Conservation (phyloP, 2,797 vertebrate genomes). For the Microctenopoma lineatum region DNA sequence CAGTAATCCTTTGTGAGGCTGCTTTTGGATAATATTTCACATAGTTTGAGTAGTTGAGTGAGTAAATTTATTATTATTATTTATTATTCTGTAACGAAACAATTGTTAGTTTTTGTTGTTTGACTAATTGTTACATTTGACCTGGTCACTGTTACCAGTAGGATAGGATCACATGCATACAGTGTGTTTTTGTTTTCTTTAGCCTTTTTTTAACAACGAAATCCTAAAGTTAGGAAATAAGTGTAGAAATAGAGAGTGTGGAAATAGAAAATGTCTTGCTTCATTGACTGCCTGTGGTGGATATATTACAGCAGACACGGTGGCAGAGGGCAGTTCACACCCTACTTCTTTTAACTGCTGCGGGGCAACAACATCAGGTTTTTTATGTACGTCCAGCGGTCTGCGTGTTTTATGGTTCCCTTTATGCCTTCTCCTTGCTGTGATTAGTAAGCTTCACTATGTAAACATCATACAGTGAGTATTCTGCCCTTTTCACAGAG, state of each 20-base stretch:
- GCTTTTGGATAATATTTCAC: no score
- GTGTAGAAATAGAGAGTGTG: not conserved
- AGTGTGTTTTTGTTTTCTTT: no score
- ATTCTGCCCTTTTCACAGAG: slow-evolving; percentile 13
- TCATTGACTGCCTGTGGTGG: not conserved
- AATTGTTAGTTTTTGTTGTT: no score
- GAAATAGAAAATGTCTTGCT: not conserved
- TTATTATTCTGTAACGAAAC: no score
- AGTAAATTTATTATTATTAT: no score
- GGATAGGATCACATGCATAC: not conserved
- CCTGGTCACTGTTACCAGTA: not conserved
- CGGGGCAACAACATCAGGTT: not conserved
- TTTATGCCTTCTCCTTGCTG: not conserved
- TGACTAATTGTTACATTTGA: not conserved
- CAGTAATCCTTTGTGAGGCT: no score
- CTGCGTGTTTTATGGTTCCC: slow-evolving; percentile 2
- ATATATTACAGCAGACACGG: not conserved
- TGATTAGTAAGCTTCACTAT: slow-evolving; percentile 5
- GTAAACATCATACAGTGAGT: not conserved
- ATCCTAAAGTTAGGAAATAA: not conserved
- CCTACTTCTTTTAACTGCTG: not conserved
- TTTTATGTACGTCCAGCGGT: not conserved
- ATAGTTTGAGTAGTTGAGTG: no score
- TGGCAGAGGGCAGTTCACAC: not conserved
- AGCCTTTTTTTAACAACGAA: not conserved